These are phyloP conservation scores for Petroica traversi DNA, from an alignment of 2,113 vertebrate genomes.

Conservation along the genomic window DNA sequence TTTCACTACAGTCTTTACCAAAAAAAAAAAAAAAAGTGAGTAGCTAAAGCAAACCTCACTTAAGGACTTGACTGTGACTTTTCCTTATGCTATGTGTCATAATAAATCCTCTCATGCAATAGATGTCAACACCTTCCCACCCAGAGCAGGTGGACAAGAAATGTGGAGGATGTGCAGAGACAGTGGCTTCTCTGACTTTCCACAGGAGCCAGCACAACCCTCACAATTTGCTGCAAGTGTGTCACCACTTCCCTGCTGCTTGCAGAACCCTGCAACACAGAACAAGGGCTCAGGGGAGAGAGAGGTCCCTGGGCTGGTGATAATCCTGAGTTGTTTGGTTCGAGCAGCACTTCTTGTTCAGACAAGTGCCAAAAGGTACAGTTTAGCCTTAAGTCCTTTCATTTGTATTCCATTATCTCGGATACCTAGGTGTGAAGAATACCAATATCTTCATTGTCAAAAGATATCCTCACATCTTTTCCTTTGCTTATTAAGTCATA, in stretches of 20 bases:
- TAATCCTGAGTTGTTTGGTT: background rate
- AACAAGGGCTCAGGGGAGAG: background rate
- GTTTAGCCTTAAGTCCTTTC: background rate
- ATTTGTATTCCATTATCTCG: background rate
- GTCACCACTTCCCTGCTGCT: background rate
- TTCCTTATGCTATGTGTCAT: background rate
- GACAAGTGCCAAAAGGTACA: background rate
- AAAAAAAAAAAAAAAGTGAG: background rate
- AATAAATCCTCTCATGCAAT: background rate
- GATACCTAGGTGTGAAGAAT: background rate
- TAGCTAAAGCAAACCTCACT: background rate
- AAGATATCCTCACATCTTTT: background rate
- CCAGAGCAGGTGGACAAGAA: background rate
- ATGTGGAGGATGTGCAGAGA: background rate
- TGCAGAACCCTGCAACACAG: background rate
- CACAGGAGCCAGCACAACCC: background rate
- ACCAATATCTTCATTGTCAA: background rate
- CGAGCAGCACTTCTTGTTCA: background rate
- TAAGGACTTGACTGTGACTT: background rate
- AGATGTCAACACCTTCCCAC: constrained; percentile 1
- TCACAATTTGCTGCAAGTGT: background rate
- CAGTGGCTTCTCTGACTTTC: background rate
- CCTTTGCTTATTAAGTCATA: background rate
- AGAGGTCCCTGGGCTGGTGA: background rate
- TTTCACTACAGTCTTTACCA: background rate